Base-by-base conservation (phyloP, 2,888 invertebrate species). In the Coelopa pilipes region DNA sequence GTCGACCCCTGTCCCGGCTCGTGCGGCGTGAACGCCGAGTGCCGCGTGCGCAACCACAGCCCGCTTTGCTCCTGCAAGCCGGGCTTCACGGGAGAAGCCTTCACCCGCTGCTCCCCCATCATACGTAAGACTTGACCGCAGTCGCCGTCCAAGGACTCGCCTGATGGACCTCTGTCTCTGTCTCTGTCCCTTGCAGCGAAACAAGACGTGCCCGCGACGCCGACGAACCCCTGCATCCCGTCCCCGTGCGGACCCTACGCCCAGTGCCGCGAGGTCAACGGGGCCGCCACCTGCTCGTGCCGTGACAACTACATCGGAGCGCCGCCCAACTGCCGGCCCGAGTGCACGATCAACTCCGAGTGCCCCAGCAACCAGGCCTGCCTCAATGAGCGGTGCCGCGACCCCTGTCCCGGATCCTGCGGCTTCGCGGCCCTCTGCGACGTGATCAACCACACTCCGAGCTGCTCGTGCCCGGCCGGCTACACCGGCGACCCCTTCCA, bases 211-310 rank as follows among this genome's bases (percentile, higher is more conserved):
- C 84, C 86, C 74, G 80, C 82, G 13, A 79, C 82, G 73, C 84
- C 86, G 74, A 80, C 82, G 10, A 80, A 93, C 87, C 93, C 94
- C 65, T 95, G 95, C 83, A 83, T 91, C 70, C 94, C 94, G 45
- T 92, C 93, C 59, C 94, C 94, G 0, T 95, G 95, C 83, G 95
- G 95, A 34, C 90, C 92, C 46, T 93, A 93, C 83, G 92, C 94
- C 4, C 90, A 92, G 82, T 95, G 95, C 81, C 90, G 91, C 75
- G 91, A 92, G 78, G 87, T 90, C 15, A 91, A 92, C 75, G 90
- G 90, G 57, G 87, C 89, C 24, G 93, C 94, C 45, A 91, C 92
- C 55, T 95, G 95, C 83, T 91, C 93, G 65, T 95, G 95, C 83
- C 84, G 92, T 72, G 88, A 91, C 49, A 91, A 91, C 79, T 94